Evolutionary conservation across 2,888 invertebrate species (phyloP), one percentile per base, ranked within the genome.

Genomic region (Aquatica leii): DNA sequence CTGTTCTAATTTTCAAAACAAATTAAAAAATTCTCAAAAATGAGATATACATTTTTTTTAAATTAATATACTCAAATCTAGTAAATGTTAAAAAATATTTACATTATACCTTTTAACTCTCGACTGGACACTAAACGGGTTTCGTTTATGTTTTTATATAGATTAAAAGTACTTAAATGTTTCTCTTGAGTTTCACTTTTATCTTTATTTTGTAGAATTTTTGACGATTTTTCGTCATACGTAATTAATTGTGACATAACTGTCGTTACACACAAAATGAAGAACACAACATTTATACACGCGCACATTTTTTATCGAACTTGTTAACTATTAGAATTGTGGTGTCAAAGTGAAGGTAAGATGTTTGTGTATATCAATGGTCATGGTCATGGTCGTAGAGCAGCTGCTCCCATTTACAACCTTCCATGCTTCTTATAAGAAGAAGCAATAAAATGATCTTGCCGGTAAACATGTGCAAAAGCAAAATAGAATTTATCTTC

Each of bases 271-370:
- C n/a, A 46, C 9, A 46, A 18, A 20, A 46, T 18, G 11, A n/a
- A 46, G n/a, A 46, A 18, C 46, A 46, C 46, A 3, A 46, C 5
- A 3, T 18, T 20, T 20, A 46, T 20, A 18, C 20, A 46, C 4
- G 11, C 46, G 18, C n/a, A n/a, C 46, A 46, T 46, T 11, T 18
- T 46, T 46, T 46, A 9, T 11, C 18, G 11, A 17, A 37, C n/a
- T 24, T 41, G 35, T 53, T 49, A 41, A 46, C 53, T 34, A 21
- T 6, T 8, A 11, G 35, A 37, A 62, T 46, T 18, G 41, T 15
- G 21, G 43, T 55, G 49, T 53, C 46, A 52, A 54, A 58, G 58
- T 58, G 62, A 62, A 52, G 62, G 62, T 53, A 31, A 18, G 18
- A 9, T 51, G 34, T 20, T 18, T 57, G 11, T 11, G 40, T 31